Percentiles rank a stretch among this genome's conserved stretches.
These are phyloP conservation scores for Diglossa brunneiventris DNA, from an alignment of 2,113 vertebrate species.

Conservation along the genomic window DNA sequence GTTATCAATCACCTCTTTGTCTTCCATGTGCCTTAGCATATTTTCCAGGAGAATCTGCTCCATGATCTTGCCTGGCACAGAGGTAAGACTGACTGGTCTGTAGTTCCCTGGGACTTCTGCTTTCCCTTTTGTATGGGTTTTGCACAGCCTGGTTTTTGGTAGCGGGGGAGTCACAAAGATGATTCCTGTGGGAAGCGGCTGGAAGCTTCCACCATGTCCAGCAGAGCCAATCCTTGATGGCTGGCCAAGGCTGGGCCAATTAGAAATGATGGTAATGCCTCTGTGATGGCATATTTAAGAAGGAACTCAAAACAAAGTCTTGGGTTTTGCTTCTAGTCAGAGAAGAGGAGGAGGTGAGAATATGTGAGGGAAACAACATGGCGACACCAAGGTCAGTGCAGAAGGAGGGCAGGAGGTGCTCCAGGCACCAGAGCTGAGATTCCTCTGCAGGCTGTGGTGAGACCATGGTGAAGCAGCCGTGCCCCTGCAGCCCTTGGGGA, in stretches of 20 bases:
- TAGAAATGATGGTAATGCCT: neutral
- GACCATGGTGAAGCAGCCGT: neutral
- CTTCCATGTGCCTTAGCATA: neutral
- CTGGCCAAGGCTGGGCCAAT: neutral
- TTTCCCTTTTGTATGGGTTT: neutral
- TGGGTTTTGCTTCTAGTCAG: neutral
- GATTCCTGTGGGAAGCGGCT: neutral
- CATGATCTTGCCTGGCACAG: neutral
- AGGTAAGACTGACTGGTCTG: neutral
- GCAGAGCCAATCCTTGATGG: neutral
- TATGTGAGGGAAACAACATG: neutral
- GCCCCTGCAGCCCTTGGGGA: neutral
- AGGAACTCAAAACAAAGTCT: neutral
- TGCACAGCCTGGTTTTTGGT: neutral
- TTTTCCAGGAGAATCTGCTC: neutral
- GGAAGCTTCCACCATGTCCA: neutral
- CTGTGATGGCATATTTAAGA: neutral
- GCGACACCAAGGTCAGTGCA: neutral
- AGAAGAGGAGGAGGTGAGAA: neutral
- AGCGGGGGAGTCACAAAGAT: neutral
- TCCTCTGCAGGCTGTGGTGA: neutral
- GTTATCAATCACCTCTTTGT: neutral
- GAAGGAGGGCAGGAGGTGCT: neutral
- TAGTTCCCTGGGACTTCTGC: neutral
- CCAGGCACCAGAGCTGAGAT: fast-evolving